Evolutionary conservation across 92 coral and sea anemone species (phyloP), one percentile per base, ranked within the genome.

Genomic region (Parazoanthus darwini): DNA sequence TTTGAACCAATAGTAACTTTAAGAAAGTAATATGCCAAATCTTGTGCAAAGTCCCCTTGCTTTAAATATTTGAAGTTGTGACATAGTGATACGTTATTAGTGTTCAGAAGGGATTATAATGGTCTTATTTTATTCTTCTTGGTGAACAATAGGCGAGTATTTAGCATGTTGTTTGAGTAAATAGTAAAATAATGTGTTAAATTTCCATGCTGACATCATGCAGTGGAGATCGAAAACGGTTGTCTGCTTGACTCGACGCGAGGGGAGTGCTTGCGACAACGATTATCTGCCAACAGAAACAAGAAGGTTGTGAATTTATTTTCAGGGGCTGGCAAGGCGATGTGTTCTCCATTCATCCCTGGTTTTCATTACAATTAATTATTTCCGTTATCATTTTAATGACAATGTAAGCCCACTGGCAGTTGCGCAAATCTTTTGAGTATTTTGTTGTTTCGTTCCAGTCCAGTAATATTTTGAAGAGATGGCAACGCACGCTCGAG

Each of bases 341-440:
- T 84, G 25, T 56, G 65, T 36, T 74, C 10, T 84, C 11, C 79
- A 51, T 44, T 84, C 74, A 15, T 71, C 10, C 87, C 58, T 13
- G 26, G 78, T 70, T 68, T 71, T 72, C 42, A 48, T 84, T 63
- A 71, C 79, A 71, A 51, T 68, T 84, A 71, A 84, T 84, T 84
- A 78, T 48, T 71, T 72, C 33, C 44, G 71, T 71, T 26, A 84
- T 84, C 78, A 84, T 84, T 71, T 84, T 70, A 84, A 83, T 83
- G 67, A 83, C 37, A n/a, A 68, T 70, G 87, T 68, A 44, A 44
- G 78, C 39, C 66, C 59, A 39, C 59, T 26, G 65, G 29, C 78
- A 83, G 48, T 83, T 38, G 6, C 26, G 48, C 74, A 81, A 81
- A 81, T 36, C 20, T 16, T 20, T 35, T 80, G 4, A 20, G 25